Percentiles rank a stretch among this genome's conserved stretches.
Conservation (phyloP, 2,797 vertebrate species). For the Eulemur mongoz region DNA sequence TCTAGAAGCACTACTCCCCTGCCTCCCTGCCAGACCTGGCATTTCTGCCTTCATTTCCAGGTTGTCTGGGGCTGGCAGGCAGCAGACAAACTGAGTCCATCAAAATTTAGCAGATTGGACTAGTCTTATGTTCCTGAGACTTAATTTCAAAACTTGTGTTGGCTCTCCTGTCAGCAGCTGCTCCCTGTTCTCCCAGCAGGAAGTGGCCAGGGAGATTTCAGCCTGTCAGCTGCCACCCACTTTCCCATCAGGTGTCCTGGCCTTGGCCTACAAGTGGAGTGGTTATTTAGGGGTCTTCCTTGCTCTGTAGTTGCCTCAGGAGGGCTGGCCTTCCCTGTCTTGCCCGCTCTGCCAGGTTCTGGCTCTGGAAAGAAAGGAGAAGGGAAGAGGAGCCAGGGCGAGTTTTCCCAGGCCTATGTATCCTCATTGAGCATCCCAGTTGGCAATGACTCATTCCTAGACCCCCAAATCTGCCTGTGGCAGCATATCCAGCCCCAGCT, state of each 20-base stretch:
- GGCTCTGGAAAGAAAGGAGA: neutral
- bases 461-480: neutral
- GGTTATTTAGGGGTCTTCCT: neutral
- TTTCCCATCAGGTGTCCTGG: neutral
- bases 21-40: neutral
- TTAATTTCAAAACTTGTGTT: neutral
- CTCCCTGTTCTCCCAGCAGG: neutral
- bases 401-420: neutral
- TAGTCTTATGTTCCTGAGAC: conserved; percentile 12
- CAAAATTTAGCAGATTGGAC: conserved; percentile 30
- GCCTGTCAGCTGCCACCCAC: neutral
- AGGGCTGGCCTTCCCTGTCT: neutral
- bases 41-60: conserved; percentile 24
- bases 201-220: neutral
- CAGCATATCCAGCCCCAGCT: neutral
- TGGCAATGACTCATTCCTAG: neutral
- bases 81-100: conserved; percentile 23
- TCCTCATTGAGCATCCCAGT: neutral
- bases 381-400: neutral
- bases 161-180: neutral
- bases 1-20: neutral
- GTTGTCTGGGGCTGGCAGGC: conserved; percentile 7
- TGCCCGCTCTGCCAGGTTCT: neutral
- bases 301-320: neutral
- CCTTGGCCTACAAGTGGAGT: neutral